Base-by-base conservation (phyloP, 2,113 vertebrate genomes). In the Ploceus nigricollis region DNA sequence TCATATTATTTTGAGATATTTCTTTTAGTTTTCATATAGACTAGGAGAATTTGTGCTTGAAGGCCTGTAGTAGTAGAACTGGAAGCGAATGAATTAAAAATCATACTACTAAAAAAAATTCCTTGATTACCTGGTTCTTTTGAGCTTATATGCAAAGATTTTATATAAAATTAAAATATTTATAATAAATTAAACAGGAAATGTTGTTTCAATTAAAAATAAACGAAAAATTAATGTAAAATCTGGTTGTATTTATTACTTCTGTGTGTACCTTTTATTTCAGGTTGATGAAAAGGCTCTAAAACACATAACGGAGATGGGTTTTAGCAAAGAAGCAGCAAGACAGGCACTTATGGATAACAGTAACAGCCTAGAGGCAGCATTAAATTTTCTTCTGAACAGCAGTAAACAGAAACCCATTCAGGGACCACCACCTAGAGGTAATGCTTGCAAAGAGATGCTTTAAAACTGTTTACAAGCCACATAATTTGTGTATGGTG, bases 291-390 rank as follows among this genome's bases (percentile, higher is more conserved):
- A 99, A 96, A 99, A 99, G 71, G 98, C 99, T 80, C 97, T 99
- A 72, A 99, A 98, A 93, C 98, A 99, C 95, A 99, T 99, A 98
- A 99, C 99, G 96, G 99, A 99, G 97, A 99, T 99, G 99, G 99
- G 99, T 66, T 99, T 99, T 93, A 99, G 99, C 97, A 99, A 98
- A 95, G 99, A 99, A 95, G 98, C 98, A 22, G 99, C 99, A 31
- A 98, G 99, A 53, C 99, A 99, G 95, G 99, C 99, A 23, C 98
- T 99, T 82, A 98, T 99, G 99, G 99, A 99, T 97, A 99, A 99
- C 92, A 98, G 98, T 97, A 99, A 99, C 98, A 99, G 98, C 94
- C 94, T 99, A 93, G 99, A 99, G 98, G 98, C 98, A 58, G 99
- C 99, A 56, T 98, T 99, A 91, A 99, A 99, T 97, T 98, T 98